Base-by-base conservation (phyloP, 2,797 vertebrate species). In the Premnoplex brunnescens region DNA sequence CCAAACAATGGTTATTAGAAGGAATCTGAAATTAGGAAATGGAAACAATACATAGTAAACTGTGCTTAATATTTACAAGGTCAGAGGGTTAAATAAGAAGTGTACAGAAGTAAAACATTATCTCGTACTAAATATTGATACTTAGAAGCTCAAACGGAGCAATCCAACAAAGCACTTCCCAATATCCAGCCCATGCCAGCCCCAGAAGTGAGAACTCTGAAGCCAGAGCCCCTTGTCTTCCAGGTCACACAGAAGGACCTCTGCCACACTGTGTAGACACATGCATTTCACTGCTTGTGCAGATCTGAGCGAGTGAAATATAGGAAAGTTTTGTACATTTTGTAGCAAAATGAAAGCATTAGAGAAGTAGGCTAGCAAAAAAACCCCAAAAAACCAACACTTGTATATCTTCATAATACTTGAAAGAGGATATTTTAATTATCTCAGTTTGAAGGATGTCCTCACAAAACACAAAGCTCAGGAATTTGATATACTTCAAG, bases 201-300 rank as follows among this genome's bases (percentile, higher is more conserved):
- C 34, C 46, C 69, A 10, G 48, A n/a, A 37, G 30, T 6, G 48
- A 67, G 15, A 41, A 41, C n/a, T 9, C 55, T 41, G 46, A 74
- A 81, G 55, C 18, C 64, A 34, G 55, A 69, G 48, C 12, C 9
- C 6, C 5, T 37, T 0, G 0, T 41, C 39, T 30, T 12, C 39
- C 20, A 6, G 20, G 28, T 62, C 26, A 36, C 55, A 23, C 55
- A 30, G 23, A 44, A 32, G 28, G 20, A 54, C 26, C 21, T 32
- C 52, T 52, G 43, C 37, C 28, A 10, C 8, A 5, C 15, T 17
- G 6, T 10, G 15, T 20, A 74, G 32, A 30, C 21, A 10, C 1
- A 2, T 12, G 15, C 30, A 37, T 37, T 44, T 58, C 3, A 1
- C 30, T 58, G 30, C 44, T 67, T 28, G 8, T 30, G 12, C n/a